Evolutionary conservation across 2,888 invertebrate species (phyloP).

Genomic region (Molanna angustata): DNA sequence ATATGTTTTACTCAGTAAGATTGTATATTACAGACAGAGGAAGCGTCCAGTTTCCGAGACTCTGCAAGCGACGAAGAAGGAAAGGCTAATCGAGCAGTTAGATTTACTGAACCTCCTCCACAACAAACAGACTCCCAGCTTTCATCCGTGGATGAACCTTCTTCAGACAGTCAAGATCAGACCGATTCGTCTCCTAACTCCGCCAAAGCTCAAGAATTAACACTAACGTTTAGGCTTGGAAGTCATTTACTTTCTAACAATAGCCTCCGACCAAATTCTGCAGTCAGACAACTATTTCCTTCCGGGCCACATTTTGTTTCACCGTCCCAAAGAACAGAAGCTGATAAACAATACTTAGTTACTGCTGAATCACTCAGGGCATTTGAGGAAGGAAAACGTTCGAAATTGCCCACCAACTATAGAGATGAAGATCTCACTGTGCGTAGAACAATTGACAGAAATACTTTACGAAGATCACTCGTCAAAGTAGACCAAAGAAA

Average conservation of each 20-base stretch:
- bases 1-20: slow-evolving; percentile 3
- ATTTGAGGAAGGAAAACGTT: slow-evolving; percentile 63
- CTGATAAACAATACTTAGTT: slow-evolving; percentile 54
- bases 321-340: slow-evolving; percentile 58
- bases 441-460: slow-evolving; percentile 76
- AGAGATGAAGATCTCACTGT: slow-evolving; percentile 64
- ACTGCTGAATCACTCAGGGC: slow-evolving; percentile 75
- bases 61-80: slow-evolving; percentile 57
- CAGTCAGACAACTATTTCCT: slow-evolving; percentile 81
- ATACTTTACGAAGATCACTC: slow-evolving; percentile 75
- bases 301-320: slow-evolving; percentile 58
- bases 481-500: slow-evolving; percentile 64
- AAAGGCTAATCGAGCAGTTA: slow-evolving; percentile 62
- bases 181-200: slow-evolving; percentile 43
- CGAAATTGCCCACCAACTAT: slow-evolving; percentile 50
- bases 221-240: slow-evolving; percentile 56
- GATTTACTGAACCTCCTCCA: slow-evolving; percentile 57
- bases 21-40: slow-evolving; percentile 25
- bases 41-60: slow-evolving; percentile 42
- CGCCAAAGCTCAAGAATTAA: slow-evolving; percentile 44
- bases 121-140: slow-evolving; percentile 10
- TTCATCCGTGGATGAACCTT: slow-evolving; percentile 13
- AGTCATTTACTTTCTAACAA: slow-evolving; percentile 56
- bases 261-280: slow-evolving; percentile 69
- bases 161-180: slow-evolving; percentile 40